Conservation (phyloP, 2,888 invertebrate species). For the Leptopilina syphax region DNA sequence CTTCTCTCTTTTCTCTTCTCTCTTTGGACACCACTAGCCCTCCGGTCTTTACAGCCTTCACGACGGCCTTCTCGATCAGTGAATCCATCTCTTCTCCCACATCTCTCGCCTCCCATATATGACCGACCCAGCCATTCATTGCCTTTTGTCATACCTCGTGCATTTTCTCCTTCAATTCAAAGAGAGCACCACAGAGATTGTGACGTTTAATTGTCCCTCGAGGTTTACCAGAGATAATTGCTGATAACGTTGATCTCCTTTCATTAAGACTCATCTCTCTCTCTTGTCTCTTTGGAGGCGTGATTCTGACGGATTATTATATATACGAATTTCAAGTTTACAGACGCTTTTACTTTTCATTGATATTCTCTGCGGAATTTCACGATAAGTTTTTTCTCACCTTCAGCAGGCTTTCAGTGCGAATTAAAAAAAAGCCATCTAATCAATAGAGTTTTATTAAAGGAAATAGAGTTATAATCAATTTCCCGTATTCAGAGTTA, state of each 20-base stretch:
- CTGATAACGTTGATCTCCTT: constrained; percentile 30
- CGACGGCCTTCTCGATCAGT: constrained; percentile 31
- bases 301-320: constrained; percentile 19
- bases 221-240: constrained; percentile 35
- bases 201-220: constrained; percentile 37
- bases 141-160: constrained; percentile 32
- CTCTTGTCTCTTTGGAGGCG: neutral
- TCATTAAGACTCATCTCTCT: neutral
- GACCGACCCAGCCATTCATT: constrained; percentile 12
- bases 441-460: too few relatives aligned
- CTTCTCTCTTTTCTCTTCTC: neutral
- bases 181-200: constrained; percentile 10
- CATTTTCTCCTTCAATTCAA: constrained; percentile 34
- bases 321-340: neutral
- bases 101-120: neutral
- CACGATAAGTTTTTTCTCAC: too few relatives aligned
- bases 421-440: too few relatives aligned
- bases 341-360: neutral
- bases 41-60: constrained; percentile 28
- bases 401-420: too few relatives aligned
- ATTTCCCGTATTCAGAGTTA: too few relatives aligned
- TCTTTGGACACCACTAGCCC: neutral
- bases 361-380: too few relatives aligned
- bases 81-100: constrained; percentile 4
- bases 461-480: too few relatives aligned